phyloP scores from a whole-genome alignment of 1,140 invertebrate species.

The Polyergus mexicanus region DNA sequence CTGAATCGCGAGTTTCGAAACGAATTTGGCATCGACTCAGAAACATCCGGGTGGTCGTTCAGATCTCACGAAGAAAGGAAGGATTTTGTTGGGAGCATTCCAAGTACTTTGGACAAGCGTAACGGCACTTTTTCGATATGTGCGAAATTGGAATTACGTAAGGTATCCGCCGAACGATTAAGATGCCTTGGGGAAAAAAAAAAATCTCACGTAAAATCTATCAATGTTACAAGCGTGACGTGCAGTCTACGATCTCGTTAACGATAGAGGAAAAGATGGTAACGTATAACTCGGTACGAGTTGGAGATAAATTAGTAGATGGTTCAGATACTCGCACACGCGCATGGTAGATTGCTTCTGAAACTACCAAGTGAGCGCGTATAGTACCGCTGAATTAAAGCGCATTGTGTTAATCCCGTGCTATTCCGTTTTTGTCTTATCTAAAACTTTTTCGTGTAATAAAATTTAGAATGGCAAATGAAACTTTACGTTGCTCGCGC shows the following conservation, averaged over 20 bases:
- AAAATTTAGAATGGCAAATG: conserved; percentile 29
- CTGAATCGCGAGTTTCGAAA: conserved; percentile 36
- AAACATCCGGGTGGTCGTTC: conserved; percentile 40
- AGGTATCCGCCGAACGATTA: neutral
- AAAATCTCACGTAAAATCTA: conserved; percentile 39
- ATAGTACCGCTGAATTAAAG: conserved; percentile 40
- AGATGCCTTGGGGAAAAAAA: neutral
- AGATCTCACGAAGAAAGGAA: conserved; percentile 15
- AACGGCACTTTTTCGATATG: conserved; percentile 9
- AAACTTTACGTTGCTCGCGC: neutral
- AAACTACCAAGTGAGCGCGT: conserved; percentile 25
- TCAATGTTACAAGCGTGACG: conserved; percentile 38
- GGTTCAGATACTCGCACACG: conserved; percentile 1
- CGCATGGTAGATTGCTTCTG: conserved; percentile 60
- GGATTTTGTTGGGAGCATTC: conserved; percentile 46
- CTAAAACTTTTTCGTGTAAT: conserved; percentile 14
- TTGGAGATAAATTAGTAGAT: conserved; percentile 69
- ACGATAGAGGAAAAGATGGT: conserved; percentile 60
- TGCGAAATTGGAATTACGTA: conserved; percentile 40
- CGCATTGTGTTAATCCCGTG: conserved; percentile 58
- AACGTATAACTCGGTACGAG: conserved; percentile 45
- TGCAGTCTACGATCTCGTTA: conserved; percentile 65
- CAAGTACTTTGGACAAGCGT: conserved; percentile 26
- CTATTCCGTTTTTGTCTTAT: conserved; percentile 36
- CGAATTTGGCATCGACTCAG: conserved; percentile 63